Conservation (phyloP, 1,140 invertebrate genomes). For the Liolophura sinensis region DNA sequence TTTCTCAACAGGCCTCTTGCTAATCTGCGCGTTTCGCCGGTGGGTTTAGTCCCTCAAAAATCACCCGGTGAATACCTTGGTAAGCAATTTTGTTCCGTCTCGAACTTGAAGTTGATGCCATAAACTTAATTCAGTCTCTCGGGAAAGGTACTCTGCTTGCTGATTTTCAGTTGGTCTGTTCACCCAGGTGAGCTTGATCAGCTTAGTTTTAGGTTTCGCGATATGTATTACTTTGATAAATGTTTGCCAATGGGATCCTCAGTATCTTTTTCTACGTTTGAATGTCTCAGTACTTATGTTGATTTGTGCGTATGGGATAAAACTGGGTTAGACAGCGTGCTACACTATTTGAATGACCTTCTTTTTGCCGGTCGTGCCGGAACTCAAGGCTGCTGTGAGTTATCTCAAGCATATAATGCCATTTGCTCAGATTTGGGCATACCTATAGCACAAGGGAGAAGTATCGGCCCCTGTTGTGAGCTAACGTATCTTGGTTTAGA, state of each 20-base stretch:
- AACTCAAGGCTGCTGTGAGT: slow-evolving; percentile 1
- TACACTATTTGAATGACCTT: slow-evolving; percentile 4
- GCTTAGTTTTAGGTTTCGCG: slow-evolving; percentile 10
- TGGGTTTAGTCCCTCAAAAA: slow-evolving; percentile 17
- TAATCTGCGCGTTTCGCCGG: slow-evolving; percentile 8
- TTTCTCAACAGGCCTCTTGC: slow-evolving; percentile 7
- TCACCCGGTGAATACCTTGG: slow-evolving; percentile 25
- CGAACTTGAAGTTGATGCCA: slow-evolving; percentile 16
- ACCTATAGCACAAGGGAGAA: slow-evolving; percentile 20
- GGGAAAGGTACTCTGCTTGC: slow-evolving; percentile 9
- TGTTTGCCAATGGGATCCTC: slow-evolving; percentile 8
- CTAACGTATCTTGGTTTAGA: slow-evolving; percentile 8
- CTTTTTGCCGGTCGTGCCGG: not conserved
- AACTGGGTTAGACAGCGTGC: not conserved
- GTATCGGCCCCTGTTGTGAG: slow-evolving; percentile 9
- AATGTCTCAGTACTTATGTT: slow-evolving; percentile 8
- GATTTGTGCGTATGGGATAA: slow-evolving; percentile 3
- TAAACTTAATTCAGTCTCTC: slow-evolving; percentile 4
- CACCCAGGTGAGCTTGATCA: slow-evolving; percentile 12
- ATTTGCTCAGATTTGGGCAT: slow-evolving; percentile 4
- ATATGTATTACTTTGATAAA: slow-evolving; percentile 13
- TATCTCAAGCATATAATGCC: slow-evolving; percentile 5
- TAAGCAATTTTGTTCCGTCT: slow-evolving; percentile 11
- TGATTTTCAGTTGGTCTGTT: no score
- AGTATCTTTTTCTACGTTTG: slow-evolving; percentile 10